These are phyloP conservation scores for Ctena decussata DNA, from an alignment of 2,888 invertebrate genomes.

Conservation along the genomic window DNA sequence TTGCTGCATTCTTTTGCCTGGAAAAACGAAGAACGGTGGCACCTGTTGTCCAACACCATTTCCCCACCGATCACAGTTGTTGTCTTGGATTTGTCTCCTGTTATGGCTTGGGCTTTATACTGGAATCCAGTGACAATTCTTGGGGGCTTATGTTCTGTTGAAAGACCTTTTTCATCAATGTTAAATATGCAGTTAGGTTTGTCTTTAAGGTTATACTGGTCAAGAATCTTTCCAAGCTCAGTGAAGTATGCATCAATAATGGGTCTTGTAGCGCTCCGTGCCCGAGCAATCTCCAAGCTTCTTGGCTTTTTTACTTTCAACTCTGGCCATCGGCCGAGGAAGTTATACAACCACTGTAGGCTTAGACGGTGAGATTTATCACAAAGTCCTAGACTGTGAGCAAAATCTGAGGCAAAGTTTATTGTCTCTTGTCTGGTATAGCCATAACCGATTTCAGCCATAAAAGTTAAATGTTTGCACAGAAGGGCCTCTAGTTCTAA, in stretches of 20 bases:
- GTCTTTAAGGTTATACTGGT: constrained; percentile 39
- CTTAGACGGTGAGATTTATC: constrained; percentile 1
- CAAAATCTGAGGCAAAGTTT: constrained; percentile 43
- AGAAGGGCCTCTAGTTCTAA: constrained; percentile 14
- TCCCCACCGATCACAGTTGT: constrained; percentile 34
- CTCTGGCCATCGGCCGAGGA: constrained; percentile 25
- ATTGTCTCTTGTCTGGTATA: constrained; percentile 35
- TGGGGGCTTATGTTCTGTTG: constrained; percentile 40
- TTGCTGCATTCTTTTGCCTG: constrained; percentile 26
- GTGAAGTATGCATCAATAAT: constrained; percentile 37
- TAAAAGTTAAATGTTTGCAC: background rate
- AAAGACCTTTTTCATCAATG: constrained; percentile 54
- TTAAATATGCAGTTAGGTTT: constrained; percentile 44
- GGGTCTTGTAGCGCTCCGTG: constrained; percentile 24
- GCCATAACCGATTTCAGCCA: constrained; percentile 42
- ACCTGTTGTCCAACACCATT: constrained; percentile 32
- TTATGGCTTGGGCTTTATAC: constrained; percentile 33
- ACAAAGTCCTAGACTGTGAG: background rate
- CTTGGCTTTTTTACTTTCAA: constrained; percentile 28
- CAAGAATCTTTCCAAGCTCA: constrained; percentile 31
- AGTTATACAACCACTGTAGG: constrained; percentile 7
- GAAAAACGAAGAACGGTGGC: constrained; percentile 44
- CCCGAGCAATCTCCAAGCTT: constrained; percentile 29
- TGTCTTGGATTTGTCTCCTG: constrained; percentile 27
- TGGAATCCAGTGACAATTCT: constrained; percentile 31